Percentiles rank a stretch among this genome's conserved stretches.
phyloP scores from a whole-genome alignment of 2,888 invertebrate genomes.

The Xiphydria camelus region DNA sequence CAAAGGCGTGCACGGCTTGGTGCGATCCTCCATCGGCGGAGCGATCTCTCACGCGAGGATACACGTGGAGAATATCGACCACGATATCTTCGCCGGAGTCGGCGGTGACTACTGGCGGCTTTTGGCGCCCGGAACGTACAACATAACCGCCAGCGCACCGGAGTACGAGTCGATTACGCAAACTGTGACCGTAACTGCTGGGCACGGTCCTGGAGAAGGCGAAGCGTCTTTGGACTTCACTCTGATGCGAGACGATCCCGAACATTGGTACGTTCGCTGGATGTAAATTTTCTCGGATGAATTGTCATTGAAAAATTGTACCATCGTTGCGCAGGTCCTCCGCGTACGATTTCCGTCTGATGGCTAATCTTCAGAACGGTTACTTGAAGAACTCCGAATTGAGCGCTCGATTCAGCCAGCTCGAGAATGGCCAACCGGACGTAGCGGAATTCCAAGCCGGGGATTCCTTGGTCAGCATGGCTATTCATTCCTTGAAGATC shows the following conservation, averaged over 20 bases:
- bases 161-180: constrained; percentile 70
- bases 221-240: constrained; percentile 68
- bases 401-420: constrained; percentile 65
- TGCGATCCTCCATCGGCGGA: constrained; percentile 79
- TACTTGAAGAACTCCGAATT: constrained; percentile 62
- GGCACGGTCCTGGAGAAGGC: constrained; percentile 26
- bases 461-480: constrained; percentile 68
- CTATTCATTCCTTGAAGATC: constrained; percentile 72
- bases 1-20: constrained; percentile 82
- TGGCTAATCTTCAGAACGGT: constrained; percentile 44
- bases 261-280: constrained; percentile 69
- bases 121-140: constrained; percentile 82
- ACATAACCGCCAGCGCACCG: constrained; percentile 71
- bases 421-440: constrained; percentile 70
- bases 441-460: constrained; percentile 74
- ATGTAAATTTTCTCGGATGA: constrained; percentile 15
- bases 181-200: constrained; percentile 64
- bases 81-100: constrained; percentile 68
- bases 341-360: constrained; percentile 75
- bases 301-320: neutral
- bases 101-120: constrained; percentile 94
- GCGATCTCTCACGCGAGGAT: constrained; percentile 75
- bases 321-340: constrained; percentile 60
- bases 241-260: constrained; percentile 77
- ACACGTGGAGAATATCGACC: constrained; percentile 73